Conservation (phyloP, 2,888 invertebrate genomes). For the Sepiola atlantica region DNA sequence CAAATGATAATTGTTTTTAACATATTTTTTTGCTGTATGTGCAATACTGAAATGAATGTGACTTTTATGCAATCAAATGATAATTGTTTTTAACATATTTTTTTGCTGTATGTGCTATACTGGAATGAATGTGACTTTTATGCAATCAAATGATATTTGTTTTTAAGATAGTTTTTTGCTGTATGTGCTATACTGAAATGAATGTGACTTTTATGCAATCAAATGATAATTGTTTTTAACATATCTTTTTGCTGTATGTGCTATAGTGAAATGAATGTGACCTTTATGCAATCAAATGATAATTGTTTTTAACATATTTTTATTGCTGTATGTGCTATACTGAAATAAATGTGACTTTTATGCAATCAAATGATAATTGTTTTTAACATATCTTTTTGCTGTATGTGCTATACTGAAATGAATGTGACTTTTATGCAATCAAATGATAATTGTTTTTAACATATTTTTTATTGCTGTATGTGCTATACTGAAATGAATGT, state of each 20-base stretch:
- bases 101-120: neutral
- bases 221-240: neutral
- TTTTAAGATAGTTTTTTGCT: neutral
- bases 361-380: neutral
- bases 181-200: neutral
- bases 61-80: neutral
- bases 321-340: neutral
- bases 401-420: neutral
- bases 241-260: neutral
- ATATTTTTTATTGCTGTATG: neutral
- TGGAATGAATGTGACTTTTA: neutral
- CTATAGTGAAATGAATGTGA: neutral
- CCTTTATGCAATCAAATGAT: neutral
- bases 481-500: neutral
- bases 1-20: neutral
- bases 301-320: neutral
- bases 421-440: neutral
- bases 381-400: neutral
- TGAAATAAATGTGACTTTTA: neutral
- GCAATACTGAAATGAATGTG: neutral
- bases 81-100: neutral
- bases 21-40: neutral
- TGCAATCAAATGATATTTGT: neutral
- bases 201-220: neutral
- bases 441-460: neutral